Evolutionary conservation across 1,140 invertebrate species (phyloP).

Genomic region (Tribolium castaneum): DNA sequence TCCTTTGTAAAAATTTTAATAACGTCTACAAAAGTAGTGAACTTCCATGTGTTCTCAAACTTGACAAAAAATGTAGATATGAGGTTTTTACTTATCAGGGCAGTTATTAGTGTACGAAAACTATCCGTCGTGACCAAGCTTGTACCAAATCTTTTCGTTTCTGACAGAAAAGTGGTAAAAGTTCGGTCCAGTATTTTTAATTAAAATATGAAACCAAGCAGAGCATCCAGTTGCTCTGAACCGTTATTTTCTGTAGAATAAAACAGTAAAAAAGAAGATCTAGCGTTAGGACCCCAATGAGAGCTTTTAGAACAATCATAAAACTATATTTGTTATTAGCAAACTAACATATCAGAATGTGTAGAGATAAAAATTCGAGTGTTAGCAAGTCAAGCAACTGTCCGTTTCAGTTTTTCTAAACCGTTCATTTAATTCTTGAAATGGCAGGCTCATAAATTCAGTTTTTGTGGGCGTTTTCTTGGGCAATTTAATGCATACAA

Average conservation of each 20-base stretch:
- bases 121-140: conserved; percentile 23
- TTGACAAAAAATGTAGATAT: no score
- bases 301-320: conserved; percentile 25
- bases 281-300: conserved; percentile 22
- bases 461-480: not conserved
- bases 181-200: conserved; percentile 17
- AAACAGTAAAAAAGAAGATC: not conserved
- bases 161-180: conserved; percentile 1
- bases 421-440: not conserved
- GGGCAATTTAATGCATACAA: not conserved
- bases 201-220: conserved; percentile 21
- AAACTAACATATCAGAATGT: conserved; percentile 37
- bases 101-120: conserved; percentile 2
- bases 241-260: not conserved
- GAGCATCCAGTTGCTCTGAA: conserved; percentile 30
- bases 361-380: conserved; percentile 37
- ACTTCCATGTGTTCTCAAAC: no score
- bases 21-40: no score
- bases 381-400: conserved; percentile 7
- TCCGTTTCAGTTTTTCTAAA: not conserved
- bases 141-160: conserved; percentile 22
- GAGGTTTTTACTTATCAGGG: no score
- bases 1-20: no score
- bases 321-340: conserved; percentile 40
- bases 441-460: not conserved